These are phyloP conservation scores for Pagetopsis macropterus DNA, from an alignment of 2,797 vertebrate species.

Conservation along the genomic window DNA sequence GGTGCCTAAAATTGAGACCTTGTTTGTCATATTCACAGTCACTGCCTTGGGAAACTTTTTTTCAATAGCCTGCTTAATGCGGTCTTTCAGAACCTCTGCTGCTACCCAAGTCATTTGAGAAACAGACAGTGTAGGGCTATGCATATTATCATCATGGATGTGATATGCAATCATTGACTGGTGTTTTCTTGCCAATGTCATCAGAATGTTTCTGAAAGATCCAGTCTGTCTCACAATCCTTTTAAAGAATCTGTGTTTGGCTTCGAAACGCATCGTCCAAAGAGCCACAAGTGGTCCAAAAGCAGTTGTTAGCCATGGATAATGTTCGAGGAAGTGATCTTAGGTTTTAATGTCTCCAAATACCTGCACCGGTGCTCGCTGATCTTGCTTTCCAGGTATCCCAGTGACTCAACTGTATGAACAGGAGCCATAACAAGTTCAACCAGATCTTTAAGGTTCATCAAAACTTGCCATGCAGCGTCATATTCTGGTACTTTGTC, in stretches of 20 bases:
- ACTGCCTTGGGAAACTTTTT: constrained; percentile 5
- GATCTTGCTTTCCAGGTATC: constrained; percentile 31
- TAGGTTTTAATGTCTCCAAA: background rate
- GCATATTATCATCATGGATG: background rate
- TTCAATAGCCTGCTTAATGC: constrained; percentile 14
- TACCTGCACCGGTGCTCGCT: constrained; percentile 21
- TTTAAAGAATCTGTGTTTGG: constrained; percentile 36
- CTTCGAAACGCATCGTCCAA: constrained; percentile 25
- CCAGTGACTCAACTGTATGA: constrained; percentile 20
- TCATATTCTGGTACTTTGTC: constrained; percentile 37
- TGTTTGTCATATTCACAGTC: constrained; percentile 25
- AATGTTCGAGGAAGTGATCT: constrained; percentile 31
- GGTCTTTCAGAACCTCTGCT: constrained; percentile 24
- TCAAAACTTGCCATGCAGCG: constrained; percentile 13
- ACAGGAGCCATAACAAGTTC: constrained; percentile 33
- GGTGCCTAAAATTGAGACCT: constrained; percentile 8
- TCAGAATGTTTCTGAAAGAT: constrained; percentile 32
- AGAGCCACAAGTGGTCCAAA: constrained; percentile 1
- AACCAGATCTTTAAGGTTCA: constrained; percentile 43
- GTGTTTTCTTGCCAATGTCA: constrained; percentile 44
- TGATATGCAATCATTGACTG: constrained; percentile 21
- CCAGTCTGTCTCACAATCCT: constrained; percentile 34
- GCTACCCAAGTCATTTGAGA: constrained; percentile 13
- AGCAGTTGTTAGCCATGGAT: constrained; percentile 20
- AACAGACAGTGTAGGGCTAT: constrained; percentile 12